Evolutionary conservation across 2,113 vertebrate genomes (phyloP).

Genomic region (Dicrurus megarhynchus): DNA sequence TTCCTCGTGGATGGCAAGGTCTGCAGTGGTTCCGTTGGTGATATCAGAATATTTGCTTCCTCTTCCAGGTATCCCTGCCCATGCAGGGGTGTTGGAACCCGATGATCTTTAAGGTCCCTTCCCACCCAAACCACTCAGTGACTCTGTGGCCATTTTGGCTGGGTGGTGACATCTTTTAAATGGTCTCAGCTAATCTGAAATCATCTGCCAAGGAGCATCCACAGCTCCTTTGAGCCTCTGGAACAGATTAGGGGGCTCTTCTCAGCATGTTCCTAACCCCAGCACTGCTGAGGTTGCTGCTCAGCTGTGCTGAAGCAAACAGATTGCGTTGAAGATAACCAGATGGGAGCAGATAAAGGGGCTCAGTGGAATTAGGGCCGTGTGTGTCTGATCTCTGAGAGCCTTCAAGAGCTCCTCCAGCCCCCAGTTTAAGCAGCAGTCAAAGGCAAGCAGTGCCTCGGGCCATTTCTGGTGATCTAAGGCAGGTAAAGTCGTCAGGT

Average conservation of each 20-base stretch:
- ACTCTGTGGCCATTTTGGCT: not conserved
- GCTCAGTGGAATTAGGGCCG: not conserved
- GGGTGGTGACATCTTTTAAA: not conserved
- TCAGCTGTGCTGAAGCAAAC: not conserved
- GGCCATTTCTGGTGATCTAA: not conserved
- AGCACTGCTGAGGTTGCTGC: not conserved
- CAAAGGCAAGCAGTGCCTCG: not conserved
- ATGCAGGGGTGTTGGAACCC: not conserved
- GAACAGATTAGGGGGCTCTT: not conserved
- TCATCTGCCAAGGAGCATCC: not conserved
- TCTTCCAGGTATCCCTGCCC: not conserved
- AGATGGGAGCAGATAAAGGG: constrained; percentile 39
- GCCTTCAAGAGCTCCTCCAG: not conserved
- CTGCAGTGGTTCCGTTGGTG: not conserved
- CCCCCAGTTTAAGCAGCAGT: not conserved
- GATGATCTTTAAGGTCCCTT: not conserved
- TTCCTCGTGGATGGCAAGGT: not conserved
- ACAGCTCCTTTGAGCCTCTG: not conserved
- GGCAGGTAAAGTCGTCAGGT: not conserved
- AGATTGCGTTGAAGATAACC: not conserved
- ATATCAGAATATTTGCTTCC: not conserved
- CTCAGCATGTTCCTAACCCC: not conserved
- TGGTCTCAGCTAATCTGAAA: not conserved
- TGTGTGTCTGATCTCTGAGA: not conserved
- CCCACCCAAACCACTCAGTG: not conserved